Evolutionary conservation across 2,797 vertebrate genomes (phyloP).

Genomic region (Cynopterus sphinx): DNA sequence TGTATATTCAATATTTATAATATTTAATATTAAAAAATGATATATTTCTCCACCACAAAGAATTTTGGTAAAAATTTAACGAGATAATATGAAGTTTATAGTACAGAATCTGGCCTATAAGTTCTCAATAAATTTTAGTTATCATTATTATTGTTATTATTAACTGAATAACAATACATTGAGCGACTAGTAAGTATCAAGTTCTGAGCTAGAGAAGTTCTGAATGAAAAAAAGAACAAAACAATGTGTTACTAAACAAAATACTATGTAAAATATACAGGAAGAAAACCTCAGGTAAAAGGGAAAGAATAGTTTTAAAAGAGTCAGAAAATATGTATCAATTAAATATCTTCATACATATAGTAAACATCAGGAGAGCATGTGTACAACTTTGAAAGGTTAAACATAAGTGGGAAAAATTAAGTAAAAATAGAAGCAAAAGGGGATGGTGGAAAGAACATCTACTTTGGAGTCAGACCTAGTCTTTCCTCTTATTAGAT

Average conservation of each 20-base stretch:
- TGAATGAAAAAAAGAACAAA: conserved; percentile 35
- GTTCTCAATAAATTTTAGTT: background rate
- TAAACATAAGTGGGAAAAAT: background rate
- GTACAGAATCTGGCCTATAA: background rate
- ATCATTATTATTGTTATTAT: background rate
- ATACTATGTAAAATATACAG: background rate
- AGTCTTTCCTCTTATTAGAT: background rate
- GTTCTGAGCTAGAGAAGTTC: background rate
- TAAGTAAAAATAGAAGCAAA: background rate
- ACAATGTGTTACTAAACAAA: conserved; percentile 17
- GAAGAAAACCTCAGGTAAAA: background rate
- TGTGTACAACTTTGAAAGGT: background rate
- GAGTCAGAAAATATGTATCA: background rate
- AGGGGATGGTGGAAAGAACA: background rate
- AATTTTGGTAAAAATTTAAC: conserved; percentile 14
- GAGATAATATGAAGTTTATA: background rate
- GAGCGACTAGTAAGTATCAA: background rate
- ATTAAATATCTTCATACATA: background rate
- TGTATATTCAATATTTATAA: too few species aligned
- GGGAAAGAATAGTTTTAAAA: background rate
- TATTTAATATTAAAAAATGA: too few species aligned
- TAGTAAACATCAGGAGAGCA: background rate
- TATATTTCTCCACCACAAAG: background rate
- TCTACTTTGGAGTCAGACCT: background rate
- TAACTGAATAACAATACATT: background rate